phyloP scores from a whole-genome alignment of 2,113 vertebrate genomes.

The Serilophus lunatus region DNA sequence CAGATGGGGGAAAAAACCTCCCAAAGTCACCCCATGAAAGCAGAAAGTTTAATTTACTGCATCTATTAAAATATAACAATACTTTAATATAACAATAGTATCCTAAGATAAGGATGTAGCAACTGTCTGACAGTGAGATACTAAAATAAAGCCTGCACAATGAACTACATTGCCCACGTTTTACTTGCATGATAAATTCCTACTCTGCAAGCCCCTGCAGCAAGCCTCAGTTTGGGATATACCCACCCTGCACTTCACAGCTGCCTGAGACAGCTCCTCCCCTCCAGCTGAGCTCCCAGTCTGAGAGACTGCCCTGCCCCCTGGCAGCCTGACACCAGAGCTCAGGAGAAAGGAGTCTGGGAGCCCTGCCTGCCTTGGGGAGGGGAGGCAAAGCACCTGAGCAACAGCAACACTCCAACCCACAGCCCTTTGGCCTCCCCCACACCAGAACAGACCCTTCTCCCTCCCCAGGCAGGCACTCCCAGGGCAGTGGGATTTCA shows the following conservation, averaged over 20 bases:
- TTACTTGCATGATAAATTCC: not conserved
- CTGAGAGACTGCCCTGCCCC: too few relatives aligned
- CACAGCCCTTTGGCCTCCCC: not conserved
- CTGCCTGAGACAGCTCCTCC: not conserved
- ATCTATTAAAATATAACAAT: not conserved
- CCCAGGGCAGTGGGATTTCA: not conserved
- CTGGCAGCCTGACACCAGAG: too few relatives aligned
- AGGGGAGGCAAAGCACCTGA: not conserved
- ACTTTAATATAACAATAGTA: not conserved
- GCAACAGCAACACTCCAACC: not conserved
- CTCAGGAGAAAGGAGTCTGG: not conserved
- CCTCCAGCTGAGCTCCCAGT: not conserved
- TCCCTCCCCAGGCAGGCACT: not conserved
- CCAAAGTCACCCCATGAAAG: not conserved
- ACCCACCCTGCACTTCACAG: not conserved
- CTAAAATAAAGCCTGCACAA: not conserved
- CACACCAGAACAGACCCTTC: not conserved
- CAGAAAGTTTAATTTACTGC: not conserved
- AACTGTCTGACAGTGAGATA: not conserved
- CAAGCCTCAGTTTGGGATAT: not conserved
- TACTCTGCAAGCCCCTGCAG: not conserved
- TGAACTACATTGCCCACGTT: not conserved
- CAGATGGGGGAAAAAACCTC: fast-evolving
- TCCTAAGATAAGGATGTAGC: not conserved
- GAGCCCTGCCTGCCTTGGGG: not conserved